Evolutionary conservation across 2,888 invertebrate genomes (phyloP).

Genomic region (Thymelicus sylvestris): DNA sequence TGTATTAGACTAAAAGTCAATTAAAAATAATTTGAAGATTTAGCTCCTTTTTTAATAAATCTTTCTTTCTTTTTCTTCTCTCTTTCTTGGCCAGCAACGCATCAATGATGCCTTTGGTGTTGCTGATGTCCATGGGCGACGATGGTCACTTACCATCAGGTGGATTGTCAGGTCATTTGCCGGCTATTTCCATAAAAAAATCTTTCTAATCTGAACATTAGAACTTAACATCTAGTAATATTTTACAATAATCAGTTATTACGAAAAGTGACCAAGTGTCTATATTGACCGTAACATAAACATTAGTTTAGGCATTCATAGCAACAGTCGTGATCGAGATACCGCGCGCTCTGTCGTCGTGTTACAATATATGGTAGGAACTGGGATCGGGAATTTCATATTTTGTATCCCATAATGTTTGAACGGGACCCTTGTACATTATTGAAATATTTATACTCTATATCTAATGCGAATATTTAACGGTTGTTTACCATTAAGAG

Average conservation of each 20-base stretch:
- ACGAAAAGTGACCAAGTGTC: neutral
- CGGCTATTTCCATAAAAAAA: no score
- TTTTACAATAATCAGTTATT: neutral
- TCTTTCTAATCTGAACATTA: no score
- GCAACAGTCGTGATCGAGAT: constrained; percentile 65
- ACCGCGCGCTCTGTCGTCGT: constrained; percentile 59
- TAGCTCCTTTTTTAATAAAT: no score
- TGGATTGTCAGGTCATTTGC: no score
- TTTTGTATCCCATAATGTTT: constrained; percentile 50
- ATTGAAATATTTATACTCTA: constrained; percentile 22
- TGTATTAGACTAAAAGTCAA: no score
- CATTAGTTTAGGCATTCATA: constrained; percentile 48
- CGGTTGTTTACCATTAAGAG: constrained; percentile 26
- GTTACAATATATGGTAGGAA: constrained; percentile 54
- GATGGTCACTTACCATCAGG: no score
- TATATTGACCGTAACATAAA: neutral
- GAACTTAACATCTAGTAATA: no score
- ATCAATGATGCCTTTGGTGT: no score
- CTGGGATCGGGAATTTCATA: constrained; percentile 60
- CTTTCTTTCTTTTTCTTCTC: no score
- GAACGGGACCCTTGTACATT: constrained; percentile 29
- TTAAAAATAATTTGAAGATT: no score
- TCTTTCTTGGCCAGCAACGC: no score
- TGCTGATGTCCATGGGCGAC: no score
- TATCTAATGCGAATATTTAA: constrained; percentile 33